Conservation (phyloP, 2,113 vertebrate genomes). For the Oreocharis arfaki region DNA sequence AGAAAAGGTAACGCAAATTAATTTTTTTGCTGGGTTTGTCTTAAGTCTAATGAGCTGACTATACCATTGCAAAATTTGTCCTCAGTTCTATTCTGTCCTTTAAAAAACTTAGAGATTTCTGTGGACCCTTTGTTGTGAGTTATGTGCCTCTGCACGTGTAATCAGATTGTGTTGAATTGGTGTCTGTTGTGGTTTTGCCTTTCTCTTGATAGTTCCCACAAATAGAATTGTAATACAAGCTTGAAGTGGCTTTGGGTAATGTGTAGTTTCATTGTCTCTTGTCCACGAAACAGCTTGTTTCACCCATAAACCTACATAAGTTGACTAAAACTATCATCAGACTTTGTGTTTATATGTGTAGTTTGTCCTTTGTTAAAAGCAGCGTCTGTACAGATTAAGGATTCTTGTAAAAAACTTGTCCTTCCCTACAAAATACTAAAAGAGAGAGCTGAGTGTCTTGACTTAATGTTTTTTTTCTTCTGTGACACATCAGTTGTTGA, state of each 20-base stretch:
- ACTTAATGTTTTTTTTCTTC: background rate
- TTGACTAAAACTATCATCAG: background rate
- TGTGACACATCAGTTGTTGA: background rate
- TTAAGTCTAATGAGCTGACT: background rate
- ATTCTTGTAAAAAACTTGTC: background rate
- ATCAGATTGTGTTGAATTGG: background rate
- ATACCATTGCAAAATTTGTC: background rate
- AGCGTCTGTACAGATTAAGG: background rate
- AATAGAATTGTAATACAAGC: background rate
- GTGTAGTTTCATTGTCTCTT: background rate
- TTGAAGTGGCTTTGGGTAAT: background rate
- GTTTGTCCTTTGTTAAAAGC: background rate
- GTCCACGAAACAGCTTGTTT: background rate
- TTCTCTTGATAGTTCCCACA: background rate
- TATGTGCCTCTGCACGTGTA: background rate
- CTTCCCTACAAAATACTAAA: background rate
- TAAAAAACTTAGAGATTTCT: background rate
- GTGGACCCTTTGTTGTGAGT: background rate
- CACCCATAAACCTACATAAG: background rate
- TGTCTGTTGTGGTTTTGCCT: background rate
- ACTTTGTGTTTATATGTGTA: background rate
- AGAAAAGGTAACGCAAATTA: background rate
- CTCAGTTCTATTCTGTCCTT: background rate
- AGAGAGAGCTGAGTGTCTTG: background rate
- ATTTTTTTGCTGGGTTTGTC: background rate